Evolutionary conservation across 2,888 invertebrate species (phyloP), one percentile per base, ranked within the genome.

Genomic region (Trichogramma evanescens): DNA sequence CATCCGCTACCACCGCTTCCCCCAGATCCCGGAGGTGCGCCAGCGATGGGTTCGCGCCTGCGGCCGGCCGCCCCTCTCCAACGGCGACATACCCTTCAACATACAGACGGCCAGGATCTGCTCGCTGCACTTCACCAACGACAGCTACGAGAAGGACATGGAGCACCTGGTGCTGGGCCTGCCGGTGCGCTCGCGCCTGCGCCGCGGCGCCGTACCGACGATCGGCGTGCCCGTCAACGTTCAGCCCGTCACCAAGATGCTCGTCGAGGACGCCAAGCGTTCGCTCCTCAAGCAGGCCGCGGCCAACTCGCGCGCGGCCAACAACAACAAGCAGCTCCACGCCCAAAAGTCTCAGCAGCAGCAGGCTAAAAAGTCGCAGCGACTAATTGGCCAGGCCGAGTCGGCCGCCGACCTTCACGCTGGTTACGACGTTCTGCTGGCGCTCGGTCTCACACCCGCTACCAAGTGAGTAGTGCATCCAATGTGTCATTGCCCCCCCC

Each of bases 1-100:
- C 61, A 81, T 83, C 64, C 80, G 82, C 59, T 83, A 83, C 75
- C 83, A 83, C 73, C 81, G 83, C 65, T 83, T 83, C 72, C 83
- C 83, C 43, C 81, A 82, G 65, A 82, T 82, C 72, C 77, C 78
- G 66, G 76, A 76, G 69, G 81, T 81, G 50, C 80, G 83, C 56
- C 72, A 78, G 55, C 75, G 77, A 58, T 83, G 83, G 83, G 75
- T 83, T 50, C 74, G 78, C 66, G 81, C 81, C 42, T 83, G 83
- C 72, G 82, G 83, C 49, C 80, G 82, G 63, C 74, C 73, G 65
- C 78, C 81, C 59, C 76, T 78, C 62, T 67, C 75, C 56, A 77
- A 77, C 65, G 76, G 76, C 65, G 74, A 75, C 39, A 70, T 74
- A 61, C 76, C 77, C 55, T 79, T 78, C 71, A 83, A 83, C 73